Base-by-base conservation (phyloP, 2,797 vertebrate species). In the Coregonus ussuriensis region DNA sequence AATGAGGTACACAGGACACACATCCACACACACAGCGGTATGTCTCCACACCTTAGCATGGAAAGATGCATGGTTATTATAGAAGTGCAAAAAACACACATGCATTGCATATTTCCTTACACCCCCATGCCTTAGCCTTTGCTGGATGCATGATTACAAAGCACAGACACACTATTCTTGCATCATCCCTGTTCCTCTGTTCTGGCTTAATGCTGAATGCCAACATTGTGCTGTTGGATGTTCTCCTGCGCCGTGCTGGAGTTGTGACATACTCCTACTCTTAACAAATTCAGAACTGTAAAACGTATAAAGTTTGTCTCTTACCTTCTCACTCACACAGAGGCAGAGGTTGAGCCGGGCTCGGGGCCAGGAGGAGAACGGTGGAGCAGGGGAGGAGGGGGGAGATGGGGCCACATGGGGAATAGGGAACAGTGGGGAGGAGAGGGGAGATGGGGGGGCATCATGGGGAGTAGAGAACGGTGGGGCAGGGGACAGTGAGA, bases 331-430 rank as follows among this genome's bases (percentile, higher is more conserved):
- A 47, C 41, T 47, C 41, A 13, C 31, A 82, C 91, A 95, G 95
- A 93, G 93, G 74, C 94, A 95, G 87, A 92, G 93, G 82, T 87
- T 95, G 83, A 94, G 94, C 53, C 85, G 85, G 21, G 85, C 89
- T 77, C 91, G 87, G 66, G 90, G 90, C 72, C 84, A 82, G 1
- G 93, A 92, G 81, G 92, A 93, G n/a, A 92, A 81, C 25, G 85
- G 68, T 0, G 81, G 83, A 2, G 76, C 82, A 0, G 82, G 79
- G 13, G 92, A 93, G 69, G 93, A 92, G 3, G 84, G 79, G 15
- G 37, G 37, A 6, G 88, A 86, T 80, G 4, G 84, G 82, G 63
- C 25, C 79, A 0, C 54, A 91, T 56, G 91, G 90, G 88, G 86
- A 53, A 82, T 88, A 79, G 93, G 93, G 83, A 94, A 93, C 3